Base-by-base conservation (phyloP, 1,140 invertebrate genomes). In the Plectrocnemia conspersa region DNA sequence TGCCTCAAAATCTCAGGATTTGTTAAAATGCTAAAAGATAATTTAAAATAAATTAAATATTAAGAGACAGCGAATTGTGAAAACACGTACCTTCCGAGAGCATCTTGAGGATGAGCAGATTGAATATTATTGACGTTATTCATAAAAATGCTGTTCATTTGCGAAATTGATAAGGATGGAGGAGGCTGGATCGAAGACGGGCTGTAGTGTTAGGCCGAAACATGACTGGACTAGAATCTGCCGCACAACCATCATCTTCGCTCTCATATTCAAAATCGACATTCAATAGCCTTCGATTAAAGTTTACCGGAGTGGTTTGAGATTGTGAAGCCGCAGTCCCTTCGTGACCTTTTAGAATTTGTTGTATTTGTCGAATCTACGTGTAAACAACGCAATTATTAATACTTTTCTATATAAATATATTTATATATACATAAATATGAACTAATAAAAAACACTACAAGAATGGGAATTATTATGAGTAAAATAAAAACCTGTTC, bases 1-100 rank as follows among this genome's bases (percentile, higher is more conserved):
- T 88, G 85, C 32, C 83, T 74, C 65, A 90, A 74, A 32, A 89
- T 80, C 64, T 85, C 84, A 1, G 85, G 85, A 69, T 89, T 88
- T 45, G 80, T 82, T 52, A 90, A 69, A 60, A 90, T 75, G 63
- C 77, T 80, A 67, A 13, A 74, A 75, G 61, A n/a, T n/a, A n/a
- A n/a, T n/a, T n/a, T n/a, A 23, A 65, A 58, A 65, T 35, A 64
- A 59, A 52, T 40, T 27, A 29, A 15, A 54, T 24, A 46, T 36
- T 38, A 10, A 19, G 7, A 22, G 16, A 23, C 16, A 6, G 22
- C 23, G 22, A 48, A 13, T 48, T 48, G 10, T 41, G 2, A 41
- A 45, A 22, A 25, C 53, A 35, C 29, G 33, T 52, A 71, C 71
- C 73, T 73, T 50, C 71, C 68, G 10, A 73, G 61, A 0, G 72